Percentiles rank a stretch among this genome's conserved stretches.
Conservation (phyloP, 2,888 invertebrate genomes). For the Trichopoda pennipes region DNA sequence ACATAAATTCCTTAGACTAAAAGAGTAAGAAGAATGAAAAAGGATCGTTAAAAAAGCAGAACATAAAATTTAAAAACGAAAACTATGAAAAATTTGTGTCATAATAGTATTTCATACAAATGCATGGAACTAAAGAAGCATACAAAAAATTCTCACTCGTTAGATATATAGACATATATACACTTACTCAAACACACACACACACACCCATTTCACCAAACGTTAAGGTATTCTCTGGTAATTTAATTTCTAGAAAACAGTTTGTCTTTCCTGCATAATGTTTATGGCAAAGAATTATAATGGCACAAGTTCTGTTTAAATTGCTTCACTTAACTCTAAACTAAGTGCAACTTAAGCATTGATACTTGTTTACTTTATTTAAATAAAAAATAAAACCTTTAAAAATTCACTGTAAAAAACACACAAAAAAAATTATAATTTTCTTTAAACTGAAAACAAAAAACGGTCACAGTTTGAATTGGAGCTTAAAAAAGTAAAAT, state of each 20-base stretch:
- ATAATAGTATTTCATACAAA: conserved; percentile 63
- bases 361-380: conserved; percentile 38
- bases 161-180: background rate
- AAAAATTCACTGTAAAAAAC: conserved; percentile 5
- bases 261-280: conserved; percentile 8
- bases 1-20: conserved; percentile 68
- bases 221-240: conserved; percentile 15
- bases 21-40: conserved; percentile 13
- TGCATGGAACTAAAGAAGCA: conserved; percentile 36
- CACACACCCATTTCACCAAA: background rate
- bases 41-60: conserved; percentile 35
- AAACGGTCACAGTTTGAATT: background rate
- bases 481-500: background rate
- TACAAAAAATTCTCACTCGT: background rate
- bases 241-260: background rate
- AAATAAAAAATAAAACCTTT: conserved; percentile 8
- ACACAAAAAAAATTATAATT: conserved; percentile 15
- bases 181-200: background rate
- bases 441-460: background rate
- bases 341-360: conserved; percentile 31
- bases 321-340: background rate
- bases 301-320: background rate
- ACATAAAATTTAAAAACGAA: conserved; percentile 59
- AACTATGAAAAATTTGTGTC: conserved; percentile 55
- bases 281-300: background rate